These are phyloP conservation scores for Adrianichthys oophorus DNA, from an alignment of 2,797 vertebrate species.

Conservation along the genomic window DNA sequence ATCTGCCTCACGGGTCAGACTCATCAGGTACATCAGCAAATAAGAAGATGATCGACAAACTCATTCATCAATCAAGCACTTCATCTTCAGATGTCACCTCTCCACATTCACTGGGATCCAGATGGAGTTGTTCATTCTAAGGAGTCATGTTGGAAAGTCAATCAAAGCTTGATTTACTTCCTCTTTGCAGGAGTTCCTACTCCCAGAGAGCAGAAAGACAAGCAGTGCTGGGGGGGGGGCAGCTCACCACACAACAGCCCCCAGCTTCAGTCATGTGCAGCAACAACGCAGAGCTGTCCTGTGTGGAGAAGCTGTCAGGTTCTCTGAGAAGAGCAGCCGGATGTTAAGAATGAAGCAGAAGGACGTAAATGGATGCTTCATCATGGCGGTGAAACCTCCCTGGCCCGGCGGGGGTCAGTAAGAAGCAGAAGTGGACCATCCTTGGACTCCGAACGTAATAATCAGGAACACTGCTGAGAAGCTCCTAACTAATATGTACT, in stretches of 20 bases:
- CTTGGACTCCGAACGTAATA: slow-evolving; percentile 60
- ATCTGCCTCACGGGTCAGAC: slow-evolving; percentile 70
- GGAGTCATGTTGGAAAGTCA: slow-evolving; percentile 51
- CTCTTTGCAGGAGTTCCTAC: slow-evolving; percentile 48
- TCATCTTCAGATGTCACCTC: slow-evolving; percentile 68
- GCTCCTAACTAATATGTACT: slow-evolving; percentile 41
- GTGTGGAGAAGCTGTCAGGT: slow-evolving; percentile 41
- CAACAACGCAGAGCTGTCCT: slow-evolving; percentile 38
- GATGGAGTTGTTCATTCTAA: slow-evolving; percentile 41
- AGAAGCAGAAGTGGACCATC: slow-evolving; percentile 50
- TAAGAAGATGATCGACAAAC: slow-evolving; percentile 73
- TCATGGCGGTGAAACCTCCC: slow-evolving; percentile 44
- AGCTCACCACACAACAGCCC: slow-evolving; percentile 63
- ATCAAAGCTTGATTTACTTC: slow-evolving; percentile 64
- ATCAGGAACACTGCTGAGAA: slow-evolving; percentile 48
- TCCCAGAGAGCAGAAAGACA: slow-evolving; percentile 56
- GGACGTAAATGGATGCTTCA: slow-evolving; percentile 46
- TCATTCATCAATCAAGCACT: slow-evolving; percentile 65
- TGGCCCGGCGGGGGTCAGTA: slow-evolving; percentile 43
- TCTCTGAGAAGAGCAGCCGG: slow-evolving; percentile 22
- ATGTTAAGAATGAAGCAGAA: background rate
- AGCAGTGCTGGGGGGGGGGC: too few relatives aligned
- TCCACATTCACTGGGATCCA: slow-evolving; percentile 51
- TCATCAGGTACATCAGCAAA: slow-evolving; percentile 67
- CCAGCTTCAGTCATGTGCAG: slow-evolving; percentile 56